Conservation (phyloP, 2,888 invertebrate genomes). For the Nephrotoma guestfalica region DNA sequence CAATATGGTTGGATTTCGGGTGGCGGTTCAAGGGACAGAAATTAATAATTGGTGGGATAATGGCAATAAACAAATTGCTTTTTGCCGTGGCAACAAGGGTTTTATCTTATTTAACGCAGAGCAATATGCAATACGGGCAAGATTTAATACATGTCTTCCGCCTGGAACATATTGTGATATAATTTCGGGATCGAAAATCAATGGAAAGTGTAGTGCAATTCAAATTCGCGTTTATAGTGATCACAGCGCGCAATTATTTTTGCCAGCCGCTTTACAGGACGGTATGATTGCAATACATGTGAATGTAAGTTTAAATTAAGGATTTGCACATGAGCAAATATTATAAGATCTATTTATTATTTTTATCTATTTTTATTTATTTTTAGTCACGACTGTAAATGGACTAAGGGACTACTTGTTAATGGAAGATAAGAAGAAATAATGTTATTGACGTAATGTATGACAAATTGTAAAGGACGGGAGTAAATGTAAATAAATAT, state of each 20-base stretch:
- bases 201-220: conserved; percentile 45
- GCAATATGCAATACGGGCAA: not conserved
- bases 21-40: conserved; percentile 39
- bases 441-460: not conserved
- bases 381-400: not conserved
- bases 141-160: conserved; percentile 45
- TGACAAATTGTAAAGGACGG: not conserved
- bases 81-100: conserved; percentile 51
- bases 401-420: not conserved
- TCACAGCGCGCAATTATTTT: not conserved
- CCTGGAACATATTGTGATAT: conserved; percentile 66
- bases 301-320: conserved; percentile 12
- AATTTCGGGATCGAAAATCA: conserved; percentile 44
- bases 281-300: conserved; percentile 49
- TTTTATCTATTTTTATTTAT: not conserved
- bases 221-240: conserved; percentile 29
- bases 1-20: conserved; percentile 56
- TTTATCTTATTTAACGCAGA: conserved; percentile 59
- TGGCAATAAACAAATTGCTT: conserved; percentile 59
- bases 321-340: too few relatives aligned
- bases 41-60: conserved; percentile 59
- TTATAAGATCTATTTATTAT: too few relatives aligned
- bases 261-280: conserved; percentile 35
- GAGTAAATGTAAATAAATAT: too few relatives aligned
- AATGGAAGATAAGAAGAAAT: not conserved